Evolutionary conservation across 30 jellyfish, hydroid and myxozoan species (phyloP).

Genomic region (Cassiopea andromeda): DNA sequence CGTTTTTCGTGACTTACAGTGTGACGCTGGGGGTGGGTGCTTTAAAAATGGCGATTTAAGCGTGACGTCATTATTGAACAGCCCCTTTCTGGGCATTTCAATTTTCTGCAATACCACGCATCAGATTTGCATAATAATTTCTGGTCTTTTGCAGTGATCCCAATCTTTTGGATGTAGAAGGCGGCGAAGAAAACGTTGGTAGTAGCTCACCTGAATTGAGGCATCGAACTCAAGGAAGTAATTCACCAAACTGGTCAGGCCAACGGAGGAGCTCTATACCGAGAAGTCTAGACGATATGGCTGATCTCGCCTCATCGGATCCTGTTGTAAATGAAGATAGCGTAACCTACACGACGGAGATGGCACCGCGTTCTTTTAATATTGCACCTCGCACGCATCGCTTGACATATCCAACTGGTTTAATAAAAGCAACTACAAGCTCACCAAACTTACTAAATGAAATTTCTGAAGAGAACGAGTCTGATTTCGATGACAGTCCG

Average conservation of each 20-base stretch:
- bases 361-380: slow-evolving; percentile 75
- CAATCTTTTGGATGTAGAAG: slow-evolving; percentile 64
- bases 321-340: slow-evolving; percentile 43
- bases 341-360: slow-evolving; percentile 64
- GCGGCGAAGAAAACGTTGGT: slow-evolving; percentile 40
- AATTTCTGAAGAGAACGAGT: slow-evolving; percentile 90
- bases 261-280: slow-evolving; percentile 49
- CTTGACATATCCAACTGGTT: slow-evolving; percentile 70
- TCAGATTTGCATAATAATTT: neutral
- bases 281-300: slow-evolving; percentile 73
- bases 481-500: slow-evolving; percentile 97
- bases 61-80: too few species aligned
- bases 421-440: slow-evolving; percentile 79
- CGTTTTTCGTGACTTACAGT: too few species aligned
- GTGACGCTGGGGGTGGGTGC: too few species aligned
- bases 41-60: too few species aligned
- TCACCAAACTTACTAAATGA: slow-evolving; percentile 95
- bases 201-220: slow-evolving; percentile 70
- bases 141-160: slow-evolving; percentile 52
- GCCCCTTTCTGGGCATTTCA: too few species aligned
- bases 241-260: slow-evolving; percentile 27
- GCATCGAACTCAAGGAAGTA: slow-evolving; percentile 1
- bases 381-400: slow-evolving; percentile 84
- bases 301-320: slow-evolving; percentile 52
- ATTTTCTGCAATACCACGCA: too few species aligned